Conservation (phyloP, 2,888 invertebrate genomes). For the Catotricha subobsoleta region DNA sequence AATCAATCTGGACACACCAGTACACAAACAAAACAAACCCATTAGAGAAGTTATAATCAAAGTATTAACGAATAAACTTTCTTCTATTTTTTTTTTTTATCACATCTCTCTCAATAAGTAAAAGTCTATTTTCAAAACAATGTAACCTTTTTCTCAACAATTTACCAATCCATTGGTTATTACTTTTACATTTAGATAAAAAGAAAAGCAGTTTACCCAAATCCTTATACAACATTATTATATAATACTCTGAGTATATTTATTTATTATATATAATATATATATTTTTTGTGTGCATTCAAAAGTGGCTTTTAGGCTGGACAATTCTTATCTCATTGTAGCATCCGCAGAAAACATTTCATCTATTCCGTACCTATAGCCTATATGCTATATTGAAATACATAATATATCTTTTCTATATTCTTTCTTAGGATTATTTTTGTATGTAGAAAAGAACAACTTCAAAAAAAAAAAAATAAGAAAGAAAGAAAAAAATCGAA, state of each 20-base stretch:
- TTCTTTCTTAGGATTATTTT: too few species aligned
- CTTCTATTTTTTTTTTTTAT: too few species aligned
- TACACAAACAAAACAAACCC: not conserved
- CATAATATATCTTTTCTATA: too few species aligned
- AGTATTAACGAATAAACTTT: not conserved
- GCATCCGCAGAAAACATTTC: not conserved
- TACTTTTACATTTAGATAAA: slow-evolving; percentile 1
- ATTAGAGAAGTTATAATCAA: not conserved
- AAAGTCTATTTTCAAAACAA: not conserved
- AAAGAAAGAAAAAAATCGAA: not conserved
- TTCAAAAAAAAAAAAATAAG: too few species aligned
- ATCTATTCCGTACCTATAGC: not conserved
- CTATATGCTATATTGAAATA: too few species aligned
- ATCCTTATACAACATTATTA: too few species aligned
- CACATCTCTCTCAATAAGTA: not conserved
- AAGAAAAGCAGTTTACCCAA: too few species aligned
- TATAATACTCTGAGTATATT: too few species aligned
- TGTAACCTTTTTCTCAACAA: not conserved
- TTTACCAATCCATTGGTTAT: slow-evolving; percentile 1
- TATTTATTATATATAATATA: not conserved
- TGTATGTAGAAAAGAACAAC: too few species aligned
- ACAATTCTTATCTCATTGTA: not conserved
- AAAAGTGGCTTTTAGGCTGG: not conserved
- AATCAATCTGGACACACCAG: too few species aligned
- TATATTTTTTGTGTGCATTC: not conserved